Percentiles rank a stretch among this genome's conserved stretches.
These are phyloP conservation scores for Macrosoma leucophasiata DNA, from an alignment of 2,888 invertebrate species.

Conservation along the genomic window DNA sequence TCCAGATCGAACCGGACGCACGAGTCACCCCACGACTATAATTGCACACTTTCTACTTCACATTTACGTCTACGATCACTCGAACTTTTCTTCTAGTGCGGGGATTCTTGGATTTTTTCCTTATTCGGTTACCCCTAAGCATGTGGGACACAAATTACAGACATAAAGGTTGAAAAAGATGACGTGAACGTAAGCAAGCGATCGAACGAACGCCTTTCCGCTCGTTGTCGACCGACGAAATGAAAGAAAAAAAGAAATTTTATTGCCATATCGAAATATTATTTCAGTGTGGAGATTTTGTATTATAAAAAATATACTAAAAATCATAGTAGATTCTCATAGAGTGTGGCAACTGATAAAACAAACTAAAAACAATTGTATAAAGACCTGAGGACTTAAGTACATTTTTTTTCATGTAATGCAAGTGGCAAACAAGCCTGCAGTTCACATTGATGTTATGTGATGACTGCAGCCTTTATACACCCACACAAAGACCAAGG, in stretches of 20 bases:
- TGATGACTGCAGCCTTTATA: no score
- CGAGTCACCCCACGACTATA: slow-evolving; percentile 55
- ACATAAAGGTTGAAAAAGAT: slow-evolving; percentile 66
- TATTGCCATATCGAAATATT: no score
- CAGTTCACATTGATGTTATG: no score
- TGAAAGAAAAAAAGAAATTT: slow-evolving; percentile 46
- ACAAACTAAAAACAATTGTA: no score
- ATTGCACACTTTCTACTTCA: slow-evolving; percentile 65
- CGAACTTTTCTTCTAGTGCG: slow-evolving; percentile 65
- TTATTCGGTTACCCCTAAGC: slow-evolving; percentile 68
- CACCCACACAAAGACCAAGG: no score
- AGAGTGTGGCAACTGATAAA: no score
- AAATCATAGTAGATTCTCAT: no score
- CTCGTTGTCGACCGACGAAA: slow-evolving; percentile 52
- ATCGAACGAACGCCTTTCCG: slow-evolving; percentile 56
- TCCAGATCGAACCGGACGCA: slow-evolving; percentile 71
- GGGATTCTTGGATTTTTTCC: slow-evolving; percentile 66
- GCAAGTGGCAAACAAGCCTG: no score
- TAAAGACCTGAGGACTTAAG: no score
- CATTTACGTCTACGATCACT: slow-evolving; percentile 48
- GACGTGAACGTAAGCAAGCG: slow-evolving; percentile 71
- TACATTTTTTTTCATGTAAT: no score
- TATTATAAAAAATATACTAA: slow-evolving; percentile 16
- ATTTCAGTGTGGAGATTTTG: no score
- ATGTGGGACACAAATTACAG: slow-evolving; percentile 68